Conservation (phyloP, 2,113 vertebrate genomes). For the Mastomys natalensis region DNA sequence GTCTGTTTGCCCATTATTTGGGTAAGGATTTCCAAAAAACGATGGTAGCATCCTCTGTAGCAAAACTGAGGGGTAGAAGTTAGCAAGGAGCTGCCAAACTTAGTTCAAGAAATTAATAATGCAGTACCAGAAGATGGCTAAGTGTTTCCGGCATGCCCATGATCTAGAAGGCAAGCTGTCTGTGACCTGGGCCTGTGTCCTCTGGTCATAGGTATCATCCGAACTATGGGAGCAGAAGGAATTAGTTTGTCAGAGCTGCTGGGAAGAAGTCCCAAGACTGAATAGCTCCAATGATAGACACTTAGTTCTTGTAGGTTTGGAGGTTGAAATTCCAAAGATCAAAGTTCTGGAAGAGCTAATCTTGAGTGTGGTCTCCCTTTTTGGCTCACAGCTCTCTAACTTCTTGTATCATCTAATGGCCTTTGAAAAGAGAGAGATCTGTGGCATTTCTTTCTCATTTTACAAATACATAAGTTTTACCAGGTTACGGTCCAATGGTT, state of each 20-base stretch:
- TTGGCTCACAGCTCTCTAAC: not conserved
- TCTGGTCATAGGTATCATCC: not conserved
- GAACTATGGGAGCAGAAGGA: not conserved
- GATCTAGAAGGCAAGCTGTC: not conserved
- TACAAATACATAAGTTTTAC: not conserved
- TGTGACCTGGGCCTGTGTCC: not conserved
- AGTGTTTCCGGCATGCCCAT: not conserved
- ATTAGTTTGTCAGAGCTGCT: not conserved
- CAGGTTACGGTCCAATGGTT: not conserved
- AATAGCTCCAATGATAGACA: not conserved
- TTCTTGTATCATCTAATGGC: not conserved
- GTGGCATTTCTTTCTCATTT: not conserved
- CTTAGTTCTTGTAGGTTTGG: not conserved
- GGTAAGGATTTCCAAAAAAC: conserved; percentile 10
- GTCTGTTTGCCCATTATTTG: not conserved
- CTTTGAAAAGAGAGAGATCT: not conserved
- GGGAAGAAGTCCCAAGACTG: not conserved
- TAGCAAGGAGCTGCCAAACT: too few species aligned
- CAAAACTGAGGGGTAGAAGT: too few species aligned
- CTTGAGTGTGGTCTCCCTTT: not conserved
- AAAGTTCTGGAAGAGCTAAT: not conserved
- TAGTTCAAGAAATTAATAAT: too few species aligned
- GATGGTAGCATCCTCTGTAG: too few species aligned
- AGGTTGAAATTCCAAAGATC: conserved; percentile 1
- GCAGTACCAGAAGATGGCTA: not conserved